Conservation (phyloP, 2,113 vertebrate genomes). For the Mus pahari region DNA sequence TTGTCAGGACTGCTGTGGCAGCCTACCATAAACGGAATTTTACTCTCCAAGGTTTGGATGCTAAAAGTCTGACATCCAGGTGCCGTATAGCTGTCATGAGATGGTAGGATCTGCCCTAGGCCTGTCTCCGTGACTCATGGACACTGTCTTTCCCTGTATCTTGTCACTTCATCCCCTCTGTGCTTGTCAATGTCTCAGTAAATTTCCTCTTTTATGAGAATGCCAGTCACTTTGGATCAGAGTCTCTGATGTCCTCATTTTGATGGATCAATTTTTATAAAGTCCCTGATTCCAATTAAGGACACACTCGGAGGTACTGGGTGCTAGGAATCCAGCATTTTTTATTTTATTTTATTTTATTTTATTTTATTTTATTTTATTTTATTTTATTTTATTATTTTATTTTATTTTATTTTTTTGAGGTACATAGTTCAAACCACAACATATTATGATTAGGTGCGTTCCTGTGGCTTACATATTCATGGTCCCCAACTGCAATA, state of each 20-base stretch:
- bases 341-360: too few species aligned
- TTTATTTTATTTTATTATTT: too few species aligned
- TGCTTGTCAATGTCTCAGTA: not conserved
- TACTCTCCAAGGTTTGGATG: not conserved
- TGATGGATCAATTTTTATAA: constrained; percentile 34
- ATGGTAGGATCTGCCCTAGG: not conserved
- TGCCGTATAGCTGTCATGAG: not conserved
- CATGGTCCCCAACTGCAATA: too few species aligned
- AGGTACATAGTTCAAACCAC: not conserved
- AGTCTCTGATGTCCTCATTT: not conserved
- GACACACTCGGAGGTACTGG: not conserved
- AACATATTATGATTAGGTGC: not conserved
- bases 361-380: too few species aligned
- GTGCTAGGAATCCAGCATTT: not conserved
- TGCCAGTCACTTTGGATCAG: not conserved
- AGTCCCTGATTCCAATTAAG: not conserved
- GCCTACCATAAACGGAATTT: not conserved
- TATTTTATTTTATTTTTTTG: too few species aligned
- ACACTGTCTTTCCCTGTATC: not conserved
- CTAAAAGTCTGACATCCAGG: not conserved
- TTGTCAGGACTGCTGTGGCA: not conserved
- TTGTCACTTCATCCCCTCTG: not conserved
- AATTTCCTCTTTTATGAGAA: constrained; percentile 26
- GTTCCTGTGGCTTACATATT: not conserved
- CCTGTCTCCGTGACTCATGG: not conserved